Base-by-base conservation (phyloP, 1,140 invertebrate genomes). In the Paraescarpia echinospica region DNA sequence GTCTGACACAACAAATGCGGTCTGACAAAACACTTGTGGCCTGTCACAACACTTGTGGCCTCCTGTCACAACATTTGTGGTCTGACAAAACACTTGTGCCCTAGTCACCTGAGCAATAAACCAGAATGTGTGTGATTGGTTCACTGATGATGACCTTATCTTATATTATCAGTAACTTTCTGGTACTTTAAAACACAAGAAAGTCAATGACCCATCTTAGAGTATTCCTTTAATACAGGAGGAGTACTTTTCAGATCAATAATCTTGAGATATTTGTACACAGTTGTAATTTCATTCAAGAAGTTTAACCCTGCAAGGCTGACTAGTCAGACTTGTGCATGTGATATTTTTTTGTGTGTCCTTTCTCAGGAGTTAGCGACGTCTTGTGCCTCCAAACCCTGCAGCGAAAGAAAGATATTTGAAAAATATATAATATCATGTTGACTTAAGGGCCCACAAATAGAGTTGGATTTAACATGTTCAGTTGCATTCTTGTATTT, bases 351-450 rank as follows among this genome's bases (percentile, higher is more conserved):
- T 77, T 27, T 5, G 59, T 5, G 59, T 77, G 27, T 77, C 59
- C 59, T 12, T 77, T 77, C 18, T 77, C 89, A 14, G 14, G 34
- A 90, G 34, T 89, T 89, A 92, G 48, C 92, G 48, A 59, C 92
- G 48, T 89, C 88, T 92, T 59, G 92, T 92, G 31, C 92, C 92
- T 51, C 92, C 92, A 77, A 92, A 92, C 35, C 92, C 92, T 92
- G 34, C 33, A 92, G 31, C 33, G 35, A 92, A n/a, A 77, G n/a
- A n/a, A 89, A 89, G 14, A 35, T 35, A 48, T 91, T 91, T 41
- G 2, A 33, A 41, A n/a, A 51, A 91, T 91, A 18, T n/a, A 77
- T 18, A 27, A 18, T 18, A 6, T 27, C 59, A 77, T 27, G n/a
- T n/a, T n/a, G n/a, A n/a, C n/a, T n/a, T n/a, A n/a, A 77, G 59